Percentiles rank a stretch among this genome's conserved stretches.
These are phyloP conservation scores for Ceryle rudis DNA, from an alignment of 2,797 vertebrate genomes.

Conservation along the genomic window DNA sequence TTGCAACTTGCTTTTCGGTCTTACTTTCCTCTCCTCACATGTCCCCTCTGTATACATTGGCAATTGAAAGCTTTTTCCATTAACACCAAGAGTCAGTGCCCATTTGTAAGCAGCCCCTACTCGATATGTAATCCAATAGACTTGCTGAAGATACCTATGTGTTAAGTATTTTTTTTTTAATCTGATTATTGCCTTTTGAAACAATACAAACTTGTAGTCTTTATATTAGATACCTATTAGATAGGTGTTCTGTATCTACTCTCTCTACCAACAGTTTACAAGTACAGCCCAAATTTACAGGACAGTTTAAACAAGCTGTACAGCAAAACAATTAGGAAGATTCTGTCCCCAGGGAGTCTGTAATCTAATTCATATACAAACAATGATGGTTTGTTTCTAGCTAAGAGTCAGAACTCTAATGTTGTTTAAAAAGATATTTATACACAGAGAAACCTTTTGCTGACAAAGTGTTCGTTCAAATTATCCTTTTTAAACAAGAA, in stretches of 20 bases:
- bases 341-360: neutral
- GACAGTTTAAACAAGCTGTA: neutral
- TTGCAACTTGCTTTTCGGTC: neutral
- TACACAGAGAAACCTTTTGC: neutral
- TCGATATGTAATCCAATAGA: neutral
- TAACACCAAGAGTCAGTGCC: neutral
- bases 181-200: neutral
- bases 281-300: neutral
- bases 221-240: neutral
- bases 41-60: neutral
- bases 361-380: neutral
- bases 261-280: neutral
- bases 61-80: neutral
- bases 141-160: neutral
- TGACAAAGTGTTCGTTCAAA: neutral
- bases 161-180: neutral
- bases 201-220: neutral
- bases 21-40: neutral
- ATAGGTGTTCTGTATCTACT: neutral
- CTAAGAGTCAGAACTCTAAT: neutral
- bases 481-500: neutral
- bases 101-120: neutral
- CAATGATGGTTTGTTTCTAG: neutral
- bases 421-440: neutral
- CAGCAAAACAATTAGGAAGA: neutral